phyloP scores from a whole-genome alignment of 2,888 invertebrate genomes.

The Epinotia ramella region DNA sequence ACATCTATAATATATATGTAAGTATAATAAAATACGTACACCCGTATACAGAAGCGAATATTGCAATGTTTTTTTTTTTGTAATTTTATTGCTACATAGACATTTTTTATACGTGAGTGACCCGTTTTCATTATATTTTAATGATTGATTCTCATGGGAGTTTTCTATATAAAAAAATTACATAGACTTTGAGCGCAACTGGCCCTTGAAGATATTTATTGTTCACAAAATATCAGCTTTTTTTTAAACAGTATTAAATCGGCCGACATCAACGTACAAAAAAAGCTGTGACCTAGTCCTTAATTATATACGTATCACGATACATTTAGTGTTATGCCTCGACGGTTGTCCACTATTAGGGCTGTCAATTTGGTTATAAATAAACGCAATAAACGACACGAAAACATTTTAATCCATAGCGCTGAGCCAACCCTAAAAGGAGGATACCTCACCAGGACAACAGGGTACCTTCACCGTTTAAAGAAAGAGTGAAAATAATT shows the following conservation, averaged over 20 bases:
- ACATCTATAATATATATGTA: no score
- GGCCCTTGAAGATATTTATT: background rate
- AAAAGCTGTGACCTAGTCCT: background rate
- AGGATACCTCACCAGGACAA: background rate
- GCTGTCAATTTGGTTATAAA: conserved; percentile 16
- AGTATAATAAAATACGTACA: no score
- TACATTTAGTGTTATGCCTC: conserved; percentile 13
- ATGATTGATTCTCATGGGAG: no score
- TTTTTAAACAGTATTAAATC: background rate
- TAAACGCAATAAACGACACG: background rate
- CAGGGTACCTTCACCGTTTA: background rate
- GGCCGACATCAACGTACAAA: conserved; percentile 18
- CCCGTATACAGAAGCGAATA: no score
- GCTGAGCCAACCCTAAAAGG: background rate
- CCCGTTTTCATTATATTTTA: no score
- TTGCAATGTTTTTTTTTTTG: no score
- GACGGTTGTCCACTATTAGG: conserved; percentile 23
- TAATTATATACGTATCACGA: background rate
- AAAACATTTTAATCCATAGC: background rate
- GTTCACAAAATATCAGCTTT: background rate
- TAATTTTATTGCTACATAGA: no score
- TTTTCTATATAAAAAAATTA: background rate
- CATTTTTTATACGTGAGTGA: no score
- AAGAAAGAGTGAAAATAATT: no score
- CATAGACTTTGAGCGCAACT: background rate